Conservation (phyloP, 2,113 vertebrate genomes). For the Tachysurus fulvidraco region DNA sequence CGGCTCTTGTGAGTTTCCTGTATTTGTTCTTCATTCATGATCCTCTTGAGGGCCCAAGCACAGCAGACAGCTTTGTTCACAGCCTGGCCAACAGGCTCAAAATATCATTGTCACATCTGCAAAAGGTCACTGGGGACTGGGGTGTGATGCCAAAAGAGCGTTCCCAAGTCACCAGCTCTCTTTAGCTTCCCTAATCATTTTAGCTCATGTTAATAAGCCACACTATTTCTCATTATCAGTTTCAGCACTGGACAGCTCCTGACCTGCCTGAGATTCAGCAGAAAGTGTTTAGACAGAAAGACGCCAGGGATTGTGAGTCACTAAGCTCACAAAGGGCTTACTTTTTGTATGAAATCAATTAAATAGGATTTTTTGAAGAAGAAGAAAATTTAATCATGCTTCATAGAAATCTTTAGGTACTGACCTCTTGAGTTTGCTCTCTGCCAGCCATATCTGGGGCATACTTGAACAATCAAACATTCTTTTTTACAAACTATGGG, state of each 20-base stretch:
- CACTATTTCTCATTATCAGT: constrained; percentile 68
- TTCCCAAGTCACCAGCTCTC: constrained; percentile 45
- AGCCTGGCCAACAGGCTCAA: constrained; percentile 47
- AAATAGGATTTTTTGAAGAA: neutral
- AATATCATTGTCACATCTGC: constrained; percentile 50
- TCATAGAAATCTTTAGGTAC: neutral
- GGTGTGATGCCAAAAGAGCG: constrained; percentile 34
- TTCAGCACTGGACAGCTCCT: constrained; percentile 57
- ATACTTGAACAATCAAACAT: neutral
- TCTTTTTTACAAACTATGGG: neutral
- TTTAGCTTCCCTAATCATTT: constrained; percentile 37
- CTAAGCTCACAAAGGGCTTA: neutral
- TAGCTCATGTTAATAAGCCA: constrained; percentile 42
- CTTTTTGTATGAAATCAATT: constrained; percentile 14
- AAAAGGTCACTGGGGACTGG: constrained; percentile 44
- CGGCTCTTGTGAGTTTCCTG: constrained; percentile 25
- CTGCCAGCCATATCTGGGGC: neutral
- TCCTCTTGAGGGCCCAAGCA: constrained; percentile 30
- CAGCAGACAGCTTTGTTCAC: constrained; percentile 42
- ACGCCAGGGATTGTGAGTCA: constrained; percentile 15
- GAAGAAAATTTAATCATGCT: neutral
- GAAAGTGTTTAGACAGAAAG: constrained; percentile 20
- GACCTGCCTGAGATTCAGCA: constrained; percentile 53
- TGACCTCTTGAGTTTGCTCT: neutral
- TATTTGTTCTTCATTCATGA: constrained; percentile 34